Conservation (phyloP, 2,113 vertebrate genomes). For the Corynorhinus townsendii region DNA sequence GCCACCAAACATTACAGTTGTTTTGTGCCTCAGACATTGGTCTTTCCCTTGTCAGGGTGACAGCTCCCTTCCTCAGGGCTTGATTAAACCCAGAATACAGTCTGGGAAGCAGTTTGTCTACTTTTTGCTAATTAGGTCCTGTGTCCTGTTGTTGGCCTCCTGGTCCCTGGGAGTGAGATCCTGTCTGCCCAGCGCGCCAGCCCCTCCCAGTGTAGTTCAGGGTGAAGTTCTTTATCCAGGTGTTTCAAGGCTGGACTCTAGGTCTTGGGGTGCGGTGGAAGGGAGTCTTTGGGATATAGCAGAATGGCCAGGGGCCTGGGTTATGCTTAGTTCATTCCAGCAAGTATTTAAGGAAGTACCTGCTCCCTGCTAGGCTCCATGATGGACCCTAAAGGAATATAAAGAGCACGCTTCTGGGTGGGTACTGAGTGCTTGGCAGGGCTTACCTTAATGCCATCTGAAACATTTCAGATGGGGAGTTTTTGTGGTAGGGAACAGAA, state of each 20-base stretch:
- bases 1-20: background rate
- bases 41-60: background rate
- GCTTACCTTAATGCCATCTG: background rate
- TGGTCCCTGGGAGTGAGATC: fast-evolving
- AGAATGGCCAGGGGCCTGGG: background rate
- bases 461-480: background rate
- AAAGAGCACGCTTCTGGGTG: background rate
- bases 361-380: background rate
- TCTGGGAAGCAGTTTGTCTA: background rate
- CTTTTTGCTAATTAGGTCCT: background rate
- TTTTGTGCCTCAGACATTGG: background rate
- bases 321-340: background rate
- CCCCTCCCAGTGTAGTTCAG: background rate
- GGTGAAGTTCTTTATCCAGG: background rate
- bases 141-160: background rate
- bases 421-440: too few relatives aligned
- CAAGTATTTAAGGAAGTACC: background rate
- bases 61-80: background rate
- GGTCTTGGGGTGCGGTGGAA: background rate
- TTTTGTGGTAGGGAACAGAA: background rate
- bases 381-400: too few relatives aligned
- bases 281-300: background rate
- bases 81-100: background rate
- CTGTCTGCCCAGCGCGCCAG: background rate
- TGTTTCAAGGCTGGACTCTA: background rate